Percentiles rank a stretch among this genome's conserved stretches.
phyloP scores from a whole-genome alignment of 2,797 vertebrate species.

The Podarcis siculus region DNA sequence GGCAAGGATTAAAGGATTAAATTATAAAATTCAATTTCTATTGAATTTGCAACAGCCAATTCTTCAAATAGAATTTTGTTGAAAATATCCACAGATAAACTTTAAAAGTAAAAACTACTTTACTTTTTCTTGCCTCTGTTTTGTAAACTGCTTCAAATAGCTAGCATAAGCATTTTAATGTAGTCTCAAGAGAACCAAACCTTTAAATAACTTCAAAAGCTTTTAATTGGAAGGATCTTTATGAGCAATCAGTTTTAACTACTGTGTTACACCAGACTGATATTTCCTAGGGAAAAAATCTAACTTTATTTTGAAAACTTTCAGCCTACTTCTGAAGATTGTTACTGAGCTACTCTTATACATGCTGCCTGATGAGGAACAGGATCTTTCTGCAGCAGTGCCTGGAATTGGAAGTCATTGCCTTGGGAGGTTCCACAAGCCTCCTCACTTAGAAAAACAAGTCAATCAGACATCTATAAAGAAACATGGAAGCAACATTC shows the following conservation, averaged over 20 bases:
- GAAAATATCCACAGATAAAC: background rate
- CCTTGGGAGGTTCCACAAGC: background rate
- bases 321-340: background rate
- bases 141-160: background rate
- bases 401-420: background rate
- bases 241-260: background rate
- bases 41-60: conserved; percentile 7
- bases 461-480: no score
- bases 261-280: background rate
- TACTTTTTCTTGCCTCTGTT: background rate
- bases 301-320: background rate
- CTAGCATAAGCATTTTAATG: background rate
- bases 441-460: background rate
- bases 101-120: background rate
- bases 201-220: background rate
- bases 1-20: conserved; percentile 27
- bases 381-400: background rate
- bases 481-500: no score
- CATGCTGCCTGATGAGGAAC: background rate
- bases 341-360: background rate
- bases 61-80: conserved; percentile 17
- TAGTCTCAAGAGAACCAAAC: background rate
- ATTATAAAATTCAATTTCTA: conserved; percentile 19
- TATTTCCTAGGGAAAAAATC: background rate
- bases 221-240: background rate